Percentiles rank a stretch among this genome's conserved stretches.
phyloP scores from a whole-genome alignment of 64 coral and sea anemone genomes.

The Actinia equina region DNA sequence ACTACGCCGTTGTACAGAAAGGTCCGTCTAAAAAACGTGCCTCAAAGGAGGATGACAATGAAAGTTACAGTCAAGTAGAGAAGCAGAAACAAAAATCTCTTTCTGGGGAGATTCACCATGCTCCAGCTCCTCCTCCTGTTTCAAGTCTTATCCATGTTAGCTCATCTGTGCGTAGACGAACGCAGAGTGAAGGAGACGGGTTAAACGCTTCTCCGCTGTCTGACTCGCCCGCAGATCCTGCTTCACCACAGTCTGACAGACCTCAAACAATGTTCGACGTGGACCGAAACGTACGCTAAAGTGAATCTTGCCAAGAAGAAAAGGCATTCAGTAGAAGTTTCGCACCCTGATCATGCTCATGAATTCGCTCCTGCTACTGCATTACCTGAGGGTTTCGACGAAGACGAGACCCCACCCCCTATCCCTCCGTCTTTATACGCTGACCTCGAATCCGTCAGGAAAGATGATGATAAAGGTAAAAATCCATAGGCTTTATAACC shows the following conservation, averaged over 20 bases:
- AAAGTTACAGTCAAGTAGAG: not conserved
- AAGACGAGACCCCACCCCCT: conserved; percentile 13
- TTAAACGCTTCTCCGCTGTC: not conserved
- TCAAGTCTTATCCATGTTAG: not conserved
- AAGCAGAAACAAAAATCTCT: not conserved
- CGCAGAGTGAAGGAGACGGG: not conserved
- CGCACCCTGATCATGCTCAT: not conserved
- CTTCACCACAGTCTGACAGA: not conserved
- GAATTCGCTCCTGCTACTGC: not conserved
- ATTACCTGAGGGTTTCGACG: not conserved
- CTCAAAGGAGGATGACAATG: not conserved
- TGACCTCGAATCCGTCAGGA: not conserved
- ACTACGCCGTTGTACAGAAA: conserved; percentile 7
- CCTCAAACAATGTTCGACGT: not conserved
- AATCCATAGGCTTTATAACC: not conserved
- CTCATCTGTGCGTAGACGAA: not conserved
- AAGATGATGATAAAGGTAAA: not conserved
- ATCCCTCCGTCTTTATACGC: conserved; percentile 22
- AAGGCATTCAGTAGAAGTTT: not conserved
- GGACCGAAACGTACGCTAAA: conserved; percentile 4
- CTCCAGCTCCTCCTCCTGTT: conserved; percentile 17
- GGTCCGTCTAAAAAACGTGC: not conserved
- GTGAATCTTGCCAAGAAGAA: conserved; percentile 11
- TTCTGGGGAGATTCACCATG: not conserved
- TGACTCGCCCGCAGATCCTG: not conserved